Evolutionary conservation across 2,113 vertebrate genomes (phyloP), one percentile per base, ranked within the genome.

Genomic region (Seriola quinqueradiata): DNA sequence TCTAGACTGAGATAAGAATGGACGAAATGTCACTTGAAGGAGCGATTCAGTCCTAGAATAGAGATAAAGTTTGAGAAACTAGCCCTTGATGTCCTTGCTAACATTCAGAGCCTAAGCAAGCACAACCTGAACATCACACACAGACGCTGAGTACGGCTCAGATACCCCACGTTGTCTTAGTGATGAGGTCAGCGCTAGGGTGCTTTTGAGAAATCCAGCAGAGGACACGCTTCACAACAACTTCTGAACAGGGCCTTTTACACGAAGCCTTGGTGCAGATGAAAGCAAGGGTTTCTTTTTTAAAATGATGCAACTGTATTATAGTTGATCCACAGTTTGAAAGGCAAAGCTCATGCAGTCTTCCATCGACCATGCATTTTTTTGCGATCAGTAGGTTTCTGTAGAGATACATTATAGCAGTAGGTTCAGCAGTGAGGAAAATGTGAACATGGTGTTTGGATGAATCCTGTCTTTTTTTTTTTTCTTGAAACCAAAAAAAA

Each of bases 301-400:
- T 70, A 23, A 82, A 86, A 91, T 72, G 91, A 86, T 88, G 93
- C 93, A 92, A 92, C 90, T 83, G 83, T 90, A 75, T 90, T 87
- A 89, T 92, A 91, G 90, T 89, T 89, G 85, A 92, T 93, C 93
- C 80, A 90, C 87, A 91, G 84, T 91, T 95, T 89, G 87, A 93
- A 94, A 94, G 93, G 87, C 93, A 92, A 94, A 94, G 93, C 94
- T 94, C 95, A 95, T 95, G 95, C 95, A 95, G 89, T 94, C 94
- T 91, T 94, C 91, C 85, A 82, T 91, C 79, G 86, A 92, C 92
- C 95, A 95, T 95, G 95, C 95, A 95, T 90, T 86, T 93, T 91
- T 89, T 93, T 93, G 89, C 87, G 60, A 87, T 91, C 88, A 89
- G 85, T 85, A 93, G 87, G 68, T 92, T 91, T 90, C 87, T 88